These are phyloP conservation scores for Danaus melanippus DNA, from an alignment of 1,140 invertebrate species.

Conservation along the genomic window DNA sequence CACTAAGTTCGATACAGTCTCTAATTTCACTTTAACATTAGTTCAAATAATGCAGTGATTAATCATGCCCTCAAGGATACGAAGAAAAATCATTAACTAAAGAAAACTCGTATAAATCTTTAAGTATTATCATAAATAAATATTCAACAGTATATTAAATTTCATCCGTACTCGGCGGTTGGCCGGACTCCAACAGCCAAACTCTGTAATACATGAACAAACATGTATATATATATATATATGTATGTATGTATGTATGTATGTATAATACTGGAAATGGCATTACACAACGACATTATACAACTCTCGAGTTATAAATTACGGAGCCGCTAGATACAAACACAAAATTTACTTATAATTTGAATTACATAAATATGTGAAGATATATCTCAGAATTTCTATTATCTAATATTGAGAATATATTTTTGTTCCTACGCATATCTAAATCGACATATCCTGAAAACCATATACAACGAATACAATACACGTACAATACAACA, in stretches of 20 bases:
- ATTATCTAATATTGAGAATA: no score
- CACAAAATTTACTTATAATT: background rate
- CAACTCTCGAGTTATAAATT: background rate
- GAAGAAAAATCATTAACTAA: conserved; percentile 49
- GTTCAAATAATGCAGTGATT: no score
- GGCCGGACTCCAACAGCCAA: conserved; percentile 44
- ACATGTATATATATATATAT: no score
- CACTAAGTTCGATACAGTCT: conserved; percentile 1
- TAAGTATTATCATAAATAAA: conserved; percentile 66
- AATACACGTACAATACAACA: conserved; percentile 51
- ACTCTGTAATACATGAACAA: conserved; percentile 27
- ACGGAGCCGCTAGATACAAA: conserved; percentile 14
- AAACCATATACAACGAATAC: no score
- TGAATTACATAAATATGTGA: no score
- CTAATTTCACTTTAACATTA: no score
- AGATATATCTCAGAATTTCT: no score
- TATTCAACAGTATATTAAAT: conserved; percentile 65
- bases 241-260: no score
- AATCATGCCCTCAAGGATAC: conserved; percentile 8
- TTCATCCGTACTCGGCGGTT: conserved; percentile 49
- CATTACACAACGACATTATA: no score
- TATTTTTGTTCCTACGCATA: no score
- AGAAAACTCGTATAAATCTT: conserved; percentile 57
- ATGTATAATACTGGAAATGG: no score
- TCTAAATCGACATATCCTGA: no score